Evolutionary conservation across 2,113 vertebrate species (phyloP).

Genomic region (Amazona guildingii): DNA sequence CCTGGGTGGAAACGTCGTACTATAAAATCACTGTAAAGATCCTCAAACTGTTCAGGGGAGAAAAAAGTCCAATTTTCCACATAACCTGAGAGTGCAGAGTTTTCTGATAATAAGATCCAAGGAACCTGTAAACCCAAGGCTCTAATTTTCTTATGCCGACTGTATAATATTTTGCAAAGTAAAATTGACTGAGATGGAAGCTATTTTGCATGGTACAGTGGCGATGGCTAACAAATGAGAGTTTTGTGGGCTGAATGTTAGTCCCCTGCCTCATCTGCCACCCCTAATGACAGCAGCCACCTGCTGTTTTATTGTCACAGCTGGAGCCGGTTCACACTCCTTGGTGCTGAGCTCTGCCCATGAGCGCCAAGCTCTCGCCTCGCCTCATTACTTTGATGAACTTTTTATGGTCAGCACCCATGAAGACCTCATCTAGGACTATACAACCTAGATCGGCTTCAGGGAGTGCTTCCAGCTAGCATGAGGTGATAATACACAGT

Average conservation of each 20-base stretch:
- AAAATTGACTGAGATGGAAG: constrained; percentile 87
- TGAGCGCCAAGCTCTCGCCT: constrained; percentile 81
- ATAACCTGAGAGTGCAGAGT: neutral
- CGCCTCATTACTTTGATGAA: constrained; percentile 99
- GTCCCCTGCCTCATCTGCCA: constrained; percentile 93
- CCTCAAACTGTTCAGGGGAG: constrained; percentile 13
- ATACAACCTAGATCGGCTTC: constrained; percentile 75
- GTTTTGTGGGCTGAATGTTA: constrained; percentile 82
- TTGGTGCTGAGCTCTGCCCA: constrained; percentile 90
- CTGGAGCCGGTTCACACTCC: constrained; percentile 94
- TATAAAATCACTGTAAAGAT: constrained; percentile 28
- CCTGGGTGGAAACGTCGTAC: constrained; percentile 27
- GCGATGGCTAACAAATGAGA: constrained; percentile 90
- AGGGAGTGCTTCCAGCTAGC: constrained; percentile 74
- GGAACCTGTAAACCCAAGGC: constrained; percentile 60
- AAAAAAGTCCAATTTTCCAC: constrained; percentile 20
- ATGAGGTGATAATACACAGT: constrained; percentile 67
- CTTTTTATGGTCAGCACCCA: constrained; percentile 99
- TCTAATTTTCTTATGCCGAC: constrained; percentile 67
- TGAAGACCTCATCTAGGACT: constrained; percentile 91
- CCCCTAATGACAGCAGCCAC: constrained; percentile 98
- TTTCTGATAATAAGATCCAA: constrained; percentile 53
- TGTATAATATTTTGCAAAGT: constrained; percentile 78
- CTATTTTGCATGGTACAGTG: constrained; percentile 91
- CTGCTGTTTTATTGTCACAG: constrained; percentile 99